Base-by-base conservation (phyloP, 2,113 vertebrate species). In the Pungitius pungitius region DNA sequence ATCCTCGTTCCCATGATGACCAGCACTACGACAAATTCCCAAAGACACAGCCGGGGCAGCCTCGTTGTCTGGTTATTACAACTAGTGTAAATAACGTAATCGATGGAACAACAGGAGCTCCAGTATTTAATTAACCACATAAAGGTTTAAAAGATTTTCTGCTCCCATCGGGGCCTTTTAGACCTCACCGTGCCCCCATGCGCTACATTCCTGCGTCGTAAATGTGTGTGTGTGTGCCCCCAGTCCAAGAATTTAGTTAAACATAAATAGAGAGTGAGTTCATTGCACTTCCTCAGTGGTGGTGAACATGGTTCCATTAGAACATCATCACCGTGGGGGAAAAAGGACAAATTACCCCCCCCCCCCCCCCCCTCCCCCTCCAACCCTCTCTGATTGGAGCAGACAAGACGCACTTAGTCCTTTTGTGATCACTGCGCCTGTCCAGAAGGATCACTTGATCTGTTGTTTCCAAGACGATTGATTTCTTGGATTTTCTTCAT, bases 241-340 rank as follows among this genome's bases (percentile, higher is more conserved):
- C 30, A 30, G 30, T 30, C 30, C 87, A 82, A 76, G 82, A 87
- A 86, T 91, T 80, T 81, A 64, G 89, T 88, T 90, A 85, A 90
- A 83, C 78, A 88, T 92, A 85, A 87, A 83, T 79, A 60, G 83
- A 81, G 72, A 22, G 27, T 30, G 42, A 81, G 89, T 86, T 86
- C 69, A 85, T 81, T 87, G 78, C 76, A 85, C 80, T 68, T 77
- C 69, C 58, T 58, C 55, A 82, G 77, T 86, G 33, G 33, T 35
- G 33, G 33, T 35, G 33, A 35, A 35, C 33, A 35, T 4, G 40
- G 43, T 69, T 58, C 39, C 39, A 42, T 55, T 43, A 33, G 37
- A 56, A 75, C 45, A 24, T 2, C 8, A 1, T 10, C 52, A 56
- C 8, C 40, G 20, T 4, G 6, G 8, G 2, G 8, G 18, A 7